These are phyloP conservation scores for Brachystomella parvula DNA, from an alignment of 1,140 invertebrate species.

Conservation along the genomic window DNA sequence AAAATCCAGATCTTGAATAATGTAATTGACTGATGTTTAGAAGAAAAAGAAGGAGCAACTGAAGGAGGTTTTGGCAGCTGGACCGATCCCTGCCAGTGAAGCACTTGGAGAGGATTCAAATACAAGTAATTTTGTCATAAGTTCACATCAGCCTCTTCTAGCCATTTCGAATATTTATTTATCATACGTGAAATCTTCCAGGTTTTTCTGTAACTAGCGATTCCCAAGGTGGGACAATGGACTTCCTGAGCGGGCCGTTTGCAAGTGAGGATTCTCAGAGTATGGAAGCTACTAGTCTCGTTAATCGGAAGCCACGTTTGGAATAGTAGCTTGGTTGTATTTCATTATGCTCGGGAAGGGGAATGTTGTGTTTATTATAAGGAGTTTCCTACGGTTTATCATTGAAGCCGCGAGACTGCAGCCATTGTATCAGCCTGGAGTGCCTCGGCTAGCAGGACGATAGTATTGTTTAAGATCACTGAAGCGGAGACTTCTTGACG, in stretches of 20 bases:
- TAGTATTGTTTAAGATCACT: no score
- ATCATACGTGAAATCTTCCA: constrained; percentile 41
- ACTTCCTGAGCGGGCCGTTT: constrained; percentile 26
- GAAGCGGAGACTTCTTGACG: no score
- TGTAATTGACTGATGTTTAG: constrained; percentile 40
- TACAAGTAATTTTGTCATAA: constrained; percentile 55
- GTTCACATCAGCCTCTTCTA: not conserved
- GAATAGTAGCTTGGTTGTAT: no score
- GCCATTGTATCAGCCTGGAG: no score
- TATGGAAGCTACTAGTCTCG: constrained; percentile 22
- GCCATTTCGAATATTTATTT: not conserved
- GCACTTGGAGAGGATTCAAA: constrained; percentile 69
- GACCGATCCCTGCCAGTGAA: constrained; percentile 70
- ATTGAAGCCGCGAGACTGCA: no score
- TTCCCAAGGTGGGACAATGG: constrained; percentile 56
- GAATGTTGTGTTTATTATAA: no score
- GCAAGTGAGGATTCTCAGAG: constrained; percentile 33
- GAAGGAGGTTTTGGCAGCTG: constrained; percentile 60
- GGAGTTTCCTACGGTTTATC: no score
- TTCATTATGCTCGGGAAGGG: no score
- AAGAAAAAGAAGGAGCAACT: constrained; percentile 58
- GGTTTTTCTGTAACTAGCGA: constrained; percentile 83
- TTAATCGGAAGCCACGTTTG: not conserved
- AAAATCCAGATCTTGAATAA: no score
- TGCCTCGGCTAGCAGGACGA: no score